Evolutionary conservation across 2,888 invertebrate genomes (phyloP), one percentile per base, ranked within the genome.

Genomic region (Hemicrepidius hirtus): DNA sequence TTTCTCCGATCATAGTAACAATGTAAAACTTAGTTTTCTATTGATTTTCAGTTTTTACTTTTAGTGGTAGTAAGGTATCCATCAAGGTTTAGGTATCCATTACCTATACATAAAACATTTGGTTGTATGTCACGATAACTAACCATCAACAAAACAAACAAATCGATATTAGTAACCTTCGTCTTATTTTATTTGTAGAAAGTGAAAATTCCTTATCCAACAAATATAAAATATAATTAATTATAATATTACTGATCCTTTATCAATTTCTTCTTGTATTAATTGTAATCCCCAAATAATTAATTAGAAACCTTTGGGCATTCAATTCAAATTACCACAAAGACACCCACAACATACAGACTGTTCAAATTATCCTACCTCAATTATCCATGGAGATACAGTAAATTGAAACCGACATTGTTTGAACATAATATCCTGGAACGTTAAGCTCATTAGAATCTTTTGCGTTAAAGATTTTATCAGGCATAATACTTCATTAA

Each of bases 291-390:
- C 18, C 20, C 49, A 63, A 49, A 60, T 60, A 60, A 60, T 60
- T 60, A 60, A 60, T 21, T 28, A 35, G 6, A 37, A 40, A 66
- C 55, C 65, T 24, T 18, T 2, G 7, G 50, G 50, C 24, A 66
- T 55, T 66, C 65, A 28, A 66, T 66, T 55, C 28, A 66, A 66
- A 66, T 53, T 66, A 55, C 65, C 28, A 50, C 37, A 49, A 64
- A 64, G 65, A 40, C 65, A 32, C 55, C 65, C 53, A 66, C 65
- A n/a, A 21, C 21, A n/a, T 9, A 50, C 20, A 35, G 16, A 18
- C n/a, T 13, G 46, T 44, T 62, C 44, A 62, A 28, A 62, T 50
- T 64, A n/a, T n/a, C n/a, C n/a, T n/a, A 50, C 28, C 46, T 49
- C 21, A 49, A 35, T 64, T 62, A 44, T 60, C 13, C 60, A 24